Conservation (phyloP, 30 jellyfish, hydroid and myxozoan genomes). For the Phacellophora camtschatica region DNA sequence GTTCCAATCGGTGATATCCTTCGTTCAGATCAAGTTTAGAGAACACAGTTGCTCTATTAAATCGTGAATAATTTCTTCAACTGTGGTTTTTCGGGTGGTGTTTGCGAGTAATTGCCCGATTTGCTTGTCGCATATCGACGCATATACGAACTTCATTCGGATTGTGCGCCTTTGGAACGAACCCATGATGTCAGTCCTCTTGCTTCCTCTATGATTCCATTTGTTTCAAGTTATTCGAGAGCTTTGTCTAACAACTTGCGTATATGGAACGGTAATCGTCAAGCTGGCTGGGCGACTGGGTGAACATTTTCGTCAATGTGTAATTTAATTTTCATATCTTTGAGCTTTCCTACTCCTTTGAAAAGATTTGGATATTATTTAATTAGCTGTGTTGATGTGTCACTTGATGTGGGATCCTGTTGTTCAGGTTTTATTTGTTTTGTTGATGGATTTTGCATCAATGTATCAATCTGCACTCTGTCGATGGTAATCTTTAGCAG, state of each 20-base stretch:
- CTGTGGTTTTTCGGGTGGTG: neutral
- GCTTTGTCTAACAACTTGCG: neutral
- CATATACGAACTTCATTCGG: neutral
- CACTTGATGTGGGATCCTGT: neutral
- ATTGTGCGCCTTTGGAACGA: neutral
- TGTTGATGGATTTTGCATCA: neutral
- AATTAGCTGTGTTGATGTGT: neutral
- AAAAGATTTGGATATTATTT: neutral
- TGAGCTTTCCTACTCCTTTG: neutral
- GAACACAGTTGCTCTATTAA: neutral
- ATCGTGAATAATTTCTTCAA: neutral
- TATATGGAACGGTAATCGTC: neutral
- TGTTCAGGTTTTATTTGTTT: neutral
- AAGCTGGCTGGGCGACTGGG: neutral
- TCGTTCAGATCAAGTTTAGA: neutral
- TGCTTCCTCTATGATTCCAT: neutral
- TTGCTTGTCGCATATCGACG: neutral
- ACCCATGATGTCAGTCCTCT: neutral
- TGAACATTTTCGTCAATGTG: neutral
- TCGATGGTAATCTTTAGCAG: neutral
- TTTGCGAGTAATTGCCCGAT: neutral
- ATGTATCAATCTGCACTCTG: neutral
- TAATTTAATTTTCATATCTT: neutral
- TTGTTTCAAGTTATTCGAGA: neutral
- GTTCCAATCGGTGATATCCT: neutral